Evolutionary conservation across 2,888 invertebrate species (phyloP), one percentile per base, ranked within the genome.

Genomic region (Drosophila macrothrix): DNA sequence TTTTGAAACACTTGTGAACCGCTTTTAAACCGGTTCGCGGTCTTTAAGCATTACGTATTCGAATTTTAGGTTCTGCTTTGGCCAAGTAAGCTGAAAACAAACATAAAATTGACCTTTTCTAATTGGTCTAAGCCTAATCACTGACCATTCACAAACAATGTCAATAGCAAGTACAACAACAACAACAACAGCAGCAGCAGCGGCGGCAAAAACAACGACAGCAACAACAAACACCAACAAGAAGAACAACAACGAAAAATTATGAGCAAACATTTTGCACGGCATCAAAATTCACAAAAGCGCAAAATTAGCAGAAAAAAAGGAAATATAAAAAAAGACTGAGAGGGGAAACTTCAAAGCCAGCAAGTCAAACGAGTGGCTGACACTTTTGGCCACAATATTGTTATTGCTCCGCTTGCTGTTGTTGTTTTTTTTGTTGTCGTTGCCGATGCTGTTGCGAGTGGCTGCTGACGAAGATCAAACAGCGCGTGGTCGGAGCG

Each of bases 391-490:
- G 53, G 71, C 60, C 68, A 69, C 64, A 76, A 19, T 62, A 31
- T 75, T 69, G 39, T 37, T 60, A 46, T 39, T 46, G 28, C 39
- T 46, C 16, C 29, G 7, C 29, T 29, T 50, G 46, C 22, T 56
- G 33, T 25, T 55, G 41, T 50, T 58, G 43, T 53, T 46, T 3
- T 63, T 39, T 31, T 6, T 59, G 49, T 54, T 73, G 64, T 59
- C 78, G 59, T 67, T 73, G 71, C 46, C 72, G 61, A n/a, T 70
- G 71, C 16, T 65, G 80, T 61, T 74, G 67, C 71, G 19, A 55
- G 39, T 71, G 70, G 61, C 59, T 84, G 88, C 85, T 82, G 83
- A 88, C 88, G 76, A 84, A 84, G 88, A 85, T 88, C 88, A 85
- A 88, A 85, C 85, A 85, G 67, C 82, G 77, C 76, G 61, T 84